Percentiles rank a stretch among this genome's conserved stretches.
Evolutionary conservation across 2,113 vertebrate species (phyloP).

Genomic region (Etheostoma spectabile): DNA sequence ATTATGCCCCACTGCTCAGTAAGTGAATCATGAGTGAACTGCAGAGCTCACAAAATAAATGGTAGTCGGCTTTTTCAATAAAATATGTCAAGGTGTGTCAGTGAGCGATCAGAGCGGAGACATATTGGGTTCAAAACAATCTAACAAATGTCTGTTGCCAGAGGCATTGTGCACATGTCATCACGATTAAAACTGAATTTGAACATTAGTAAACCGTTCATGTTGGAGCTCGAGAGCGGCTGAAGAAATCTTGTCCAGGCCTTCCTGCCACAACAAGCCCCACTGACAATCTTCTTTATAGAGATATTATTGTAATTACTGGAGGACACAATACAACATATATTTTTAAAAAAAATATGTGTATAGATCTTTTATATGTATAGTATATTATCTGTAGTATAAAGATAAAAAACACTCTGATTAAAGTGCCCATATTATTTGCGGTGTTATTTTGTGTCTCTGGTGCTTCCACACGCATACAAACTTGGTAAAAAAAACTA

Average conservation of each 20-base stretch:
- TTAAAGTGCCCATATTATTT: no score
- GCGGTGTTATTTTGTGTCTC: no score
- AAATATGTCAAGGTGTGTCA: not conserved
- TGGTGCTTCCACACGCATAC: no score
- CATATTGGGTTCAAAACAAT: not conserved
- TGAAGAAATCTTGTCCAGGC: not conserved
- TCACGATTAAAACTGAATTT: not conserved
- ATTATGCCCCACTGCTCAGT: not conserved
- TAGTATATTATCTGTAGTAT: not conserved
- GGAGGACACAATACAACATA: not conserved
- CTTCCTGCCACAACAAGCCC: not conserved
- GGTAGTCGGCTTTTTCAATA: not conserved
- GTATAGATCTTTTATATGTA: no score
- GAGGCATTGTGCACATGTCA: not conserved
- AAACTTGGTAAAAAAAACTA: no score
- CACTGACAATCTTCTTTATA: not conserved
- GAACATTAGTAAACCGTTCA: not conserved
- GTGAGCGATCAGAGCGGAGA: not conserved
- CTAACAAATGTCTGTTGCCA: constrained; percentile 2
- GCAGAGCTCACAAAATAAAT: not conserved
- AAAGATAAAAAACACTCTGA: not conserved
- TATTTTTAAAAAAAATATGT: not conserved
- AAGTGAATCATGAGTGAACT: constrained; percentile 1
- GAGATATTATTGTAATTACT: not conserved
- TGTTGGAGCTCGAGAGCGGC: not conserved